Evolutionary conservation across 2,888 invertebrate genomes (phyloP).

Genomic region (Tetrapedia diversipes): DNA sequence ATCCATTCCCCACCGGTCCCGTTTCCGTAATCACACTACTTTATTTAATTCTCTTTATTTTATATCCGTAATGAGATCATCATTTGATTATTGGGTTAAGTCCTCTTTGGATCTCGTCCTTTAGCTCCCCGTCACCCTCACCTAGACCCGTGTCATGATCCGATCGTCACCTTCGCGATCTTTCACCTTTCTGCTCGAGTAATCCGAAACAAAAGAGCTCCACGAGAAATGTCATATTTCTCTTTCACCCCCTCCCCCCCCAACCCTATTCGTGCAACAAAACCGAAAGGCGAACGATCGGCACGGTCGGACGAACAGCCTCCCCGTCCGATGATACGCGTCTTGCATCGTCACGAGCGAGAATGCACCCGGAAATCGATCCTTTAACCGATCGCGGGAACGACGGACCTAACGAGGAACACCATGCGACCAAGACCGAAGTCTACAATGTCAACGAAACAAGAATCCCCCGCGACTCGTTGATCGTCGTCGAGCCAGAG

Average conservation of each 20-base stretch:
- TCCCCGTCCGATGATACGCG: slow-evolving; percentile 19
- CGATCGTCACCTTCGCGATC: slow-evolving; percentile 48
- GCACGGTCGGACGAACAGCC: slow-evolving; percentile 38
- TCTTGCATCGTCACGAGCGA: slow-evolving; percentile 34
- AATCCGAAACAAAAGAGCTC: slow-evolving; percentile 35
- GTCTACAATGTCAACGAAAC: background rate
- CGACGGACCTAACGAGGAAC: slow-evolving; percentile 3
- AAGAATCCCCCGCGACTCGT: slow-evolving; percentile 1
- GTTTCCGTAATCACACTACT: slow-evolving; percentile 72
- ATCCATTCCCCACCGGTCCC: slow-evolving; percentile 43
- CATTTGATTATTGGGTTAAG: slow-evolving; percentile 83
- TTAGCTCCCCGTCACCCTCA: slow-evolving; percentile 70
- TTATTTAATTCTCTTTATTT: slow-evolving; percentile 80
- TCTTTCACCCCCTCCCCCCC: slow-evolving; percentile 2
- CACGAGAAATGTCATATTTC: slow-evolving; percentile 21
- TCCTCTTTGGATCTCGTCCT: slow-evolving; percentile 83
- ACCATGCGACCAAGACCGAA: background rate
- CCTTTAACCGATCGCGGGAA: background rate
- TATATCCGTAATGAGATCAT: slow-evolving; percentile 82
- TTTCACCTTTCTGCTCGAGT: slow-evolving; percentile 28
- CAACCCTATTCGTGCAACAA: background rate
- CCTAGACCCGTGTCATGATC: slow-evolving; percentile 43
- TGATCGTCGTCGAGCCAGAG: slow-evolving; percentile 25
- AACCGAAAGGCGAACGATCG: slow-evolving; percentile 50
- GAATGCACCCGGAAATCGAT: slow-evolving; percentile 48